These are phyloP conservation scores for Prinia subflava DNA, from an alignment of 2,113 vertebrate genomes.

Conservation along the genomic window DNA sequence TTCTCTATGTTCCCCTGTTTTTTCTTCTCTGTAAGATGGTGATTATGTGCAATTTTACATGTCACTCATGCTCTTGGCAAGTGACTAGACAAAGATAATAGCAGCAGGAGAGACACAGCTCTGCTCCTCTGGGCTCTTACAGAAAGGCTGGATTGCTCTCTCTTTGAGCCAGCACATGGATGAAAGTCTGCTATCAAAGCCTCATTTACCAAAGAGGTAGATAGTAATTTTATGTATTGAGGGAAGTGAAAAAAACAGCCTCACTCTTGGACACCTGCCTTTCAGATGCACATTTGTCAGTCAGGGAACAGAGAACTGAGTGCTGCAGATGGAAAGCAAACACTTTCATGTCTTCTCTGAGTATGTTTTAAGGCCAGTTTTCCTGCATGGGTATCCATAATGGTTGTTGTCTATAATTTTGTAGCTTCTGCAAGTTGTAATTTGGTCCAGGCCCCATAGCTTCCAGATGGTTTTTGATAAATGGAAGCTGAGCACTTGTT, in stretches of 20 bases:
- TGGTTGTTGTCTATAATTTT: slow-evolving; percentile 12
- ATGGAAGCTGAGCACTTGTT: background rate
- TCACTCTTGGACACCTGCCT: slow-evolving; percentile 28
- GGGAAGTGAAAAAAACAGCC: background rate
- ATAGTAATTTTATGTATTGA: slow-evolving; percentile 9
- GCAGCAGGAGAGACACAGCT: background rate
- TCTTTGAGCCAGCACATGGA: background rate
- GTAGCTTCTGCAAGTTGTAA: slow-evolving; percentile 1
- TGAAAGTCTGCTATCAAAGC: background rate
- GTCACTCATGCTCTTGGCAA: background rate
- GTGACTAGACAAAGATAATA: background rate
- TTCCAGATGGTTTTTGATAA: slow-evolving; percentile 19
- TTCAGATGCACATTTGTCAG: background rate
- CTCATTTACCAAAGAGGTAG: background rate
- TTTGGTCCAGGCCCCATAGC: background rate
- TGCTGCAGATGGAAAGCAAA: background rate
- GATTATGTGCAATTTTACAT: background rate
- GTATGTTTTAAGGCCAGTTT: slow-evolving; percentile 4
- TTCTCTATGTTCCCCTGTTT: background rate
- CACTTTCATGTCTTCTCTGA: background rate
- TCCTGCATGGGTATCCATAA: background rate
- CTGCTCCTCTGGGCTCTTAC: background rate
- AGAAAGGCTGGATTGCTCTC: background rate
- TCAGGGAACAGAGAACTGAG: background rate
- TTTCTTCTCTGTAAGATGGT: background rate